phyloP scores from a whole-genome alignment of 2,797 vertebrate species.

The Threskiornis aethiopicus region DNA sequence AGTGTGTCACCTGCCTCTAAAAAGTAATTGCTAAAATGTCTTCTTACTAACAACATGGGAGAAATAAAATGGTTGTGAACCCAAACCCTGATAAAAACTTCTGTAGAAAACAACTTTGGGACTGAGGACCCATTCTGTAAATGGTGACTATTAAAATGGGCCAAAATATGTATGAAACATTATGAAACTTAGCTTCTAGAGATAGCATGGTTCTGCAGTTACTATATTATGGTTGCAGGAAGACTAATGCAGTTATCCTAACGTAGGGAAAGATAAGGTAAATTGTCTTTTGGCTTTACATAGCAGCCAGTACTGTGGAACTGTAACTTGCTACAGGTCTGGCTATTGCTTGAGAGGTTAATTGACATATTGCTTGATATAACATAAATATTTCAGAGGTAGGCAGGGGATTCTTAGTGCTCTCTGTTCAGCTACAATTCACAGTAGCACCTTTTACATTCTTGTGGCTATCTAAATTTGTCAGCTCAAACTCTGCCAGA shows the following conservation, averaged over 20 bases:
- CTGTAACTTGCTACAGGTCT: not conserved
- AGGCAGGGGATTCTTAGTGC: not conserved
- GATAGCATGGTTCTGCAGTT: not conserved
- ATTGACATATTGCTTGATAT: constrained; percentile 1
- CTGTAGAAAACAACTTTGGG: not conserved
- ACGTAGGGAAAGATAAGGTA: not conserved
- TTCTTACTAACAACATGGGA: not conserved
- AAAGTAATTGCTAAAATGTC: not conserved
- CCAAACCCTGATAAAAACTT: not conserved
- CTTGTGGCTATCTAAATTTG: constrained; percentile 22
- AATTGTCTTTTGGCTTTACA: not conserved
- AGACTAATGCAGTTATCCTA: not conserved
- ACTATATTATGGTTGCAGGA: not conserved
- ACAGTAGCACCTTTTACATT: constrained; percentile 1
- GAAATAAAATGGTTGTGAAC: not conserved
- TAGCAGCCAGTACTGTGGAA: not conserved
- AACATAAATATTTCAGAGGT: constrained; percentile 1
- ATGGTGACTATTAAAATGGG: not conserved
- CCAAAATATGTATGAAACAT: not conserved
- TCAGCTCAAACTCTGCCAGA: not conserved
- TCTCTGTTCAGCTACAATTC: not conserved
- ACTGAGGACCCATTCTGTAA: not conserved
- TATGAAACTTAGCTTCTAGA: not conserved
- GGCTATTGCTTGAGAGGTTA: not conserved
- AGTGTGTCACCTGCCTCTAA: not conserved